Base-by-base conservation (phyloP, 2,888 invertebrate genomes). In the Tiphia femorata region DNA sequence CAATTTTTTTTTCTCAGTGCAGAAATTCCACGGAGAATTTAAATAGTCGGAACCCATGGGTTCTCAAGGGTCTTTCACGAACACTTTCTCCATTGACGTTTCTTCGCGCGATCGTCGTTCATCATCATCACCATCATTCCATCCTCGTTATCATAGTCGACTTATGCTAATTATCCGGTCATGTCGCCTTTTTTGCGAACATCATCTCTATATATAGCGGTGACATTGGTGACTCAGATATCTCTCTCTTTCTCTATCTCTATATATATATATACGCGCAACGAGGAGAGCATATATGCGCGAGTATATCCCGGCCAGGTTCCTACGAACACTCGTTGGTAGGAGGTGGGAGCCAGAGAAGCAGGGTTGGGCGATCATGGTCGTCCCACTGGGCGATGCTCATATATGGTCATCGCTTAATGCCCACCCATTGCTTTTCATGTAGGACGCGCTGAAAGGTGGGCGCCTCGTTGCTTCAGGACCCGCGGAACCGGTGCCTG, bases 181-280 rank as follows among this genome's bases (percentile, higher is more conserved):
- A 62, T 55, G 55, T 64, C 65, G 60, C 47, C n/a, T n/a, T n/a
- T 63, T 60, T 69, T 69, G 64, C 70, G 62, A 67, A 62, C 75
- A 75, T 76, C 75, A 68, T 68, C 61, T 72, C 78, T 81, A 82
- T 81, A 80, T 80, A 82, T 82, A 81, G 80, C 71, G 67, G 61
- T 79, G 75, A 78, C 77, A 81, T 79, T 77, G 79, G 72, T 82
- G 82, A 81, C 73, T 82, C 82, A 82, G n/a, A n/a, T 72, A 66
- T 70, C 64, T 64, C 49, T 52, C 57, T 63, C 56, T 60, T 52
- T 63, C 33, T 33, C 33, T 42, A 23, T 42, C 3, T 16, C 19
- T 63, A 58, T 51, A 46, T 64, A 62, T 58, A 51, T 67, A 50
- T 23, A 41, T 30, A 33, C 17, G n/a, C 33, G 30, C 29, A 29